Evolutionary conservation across 2,888 invertebrate species (phyloP), one percentile per base, ranked within the genome.

Genomic region (Dendrolimus pini): DNA sequence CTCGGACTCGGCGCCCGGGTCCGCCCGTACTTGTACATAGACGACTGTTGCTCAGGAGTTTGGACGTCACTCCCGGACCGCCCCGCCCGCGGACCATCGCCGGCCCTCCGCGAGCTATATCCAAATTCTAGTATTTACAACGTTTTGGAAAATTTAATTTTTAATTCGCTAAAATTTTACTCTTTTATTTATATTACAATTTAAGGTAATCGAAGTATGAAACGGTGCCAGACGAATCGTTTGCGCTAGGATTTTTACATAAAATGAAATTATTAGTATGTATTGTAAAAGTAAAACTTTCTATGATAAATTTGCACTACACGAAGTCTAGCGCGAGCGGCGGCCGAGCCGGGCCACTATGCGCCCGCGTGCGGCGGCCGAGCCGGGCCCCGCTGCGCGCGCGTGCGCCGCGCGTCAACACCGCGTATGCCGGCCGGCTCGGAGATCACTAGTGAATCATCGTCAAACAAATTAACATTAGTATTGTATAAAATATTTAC

Each of bases 131-230:
- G 88, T 83, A 85, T 89, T 89, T 89, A 89, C 87, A 85, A 86
- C 87, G 81, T 89, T 89, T 89, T 89, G 88, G 85, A 89, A 88
- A 86, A 82, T 89, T 89, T 89, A 88, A 89, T 89, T 90, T 89
- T 86, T 86, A 89, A 89, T 87, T 89, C 89, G 89, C 89, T 89
- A 89, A 89, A 88, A 85, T 87, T 89, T 89, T 89, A 89, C 88
- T 89, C 85, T 80, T 89, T 89, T 82, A 89, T 89, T 89, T 89
- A 81, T 87, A 86, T 84, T 41, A 84, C 89, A 82, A 85, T 79
- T 82, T 87, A 89, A 85, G 88, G 77, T 85, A 82, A 81, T 80
- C 77, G 84, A 82, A 80, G 80, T 85, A 85, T 82, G 80, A 86
- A 83, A 89, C 88, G 85, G 87, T 86, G 89, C 86, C 87, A 85